These are phyloP conservation scores for Rhinoraja longicauda DNA, from an alignment of 2,797 vertebrate genomes.

Conservation along the genomic window DNA sequence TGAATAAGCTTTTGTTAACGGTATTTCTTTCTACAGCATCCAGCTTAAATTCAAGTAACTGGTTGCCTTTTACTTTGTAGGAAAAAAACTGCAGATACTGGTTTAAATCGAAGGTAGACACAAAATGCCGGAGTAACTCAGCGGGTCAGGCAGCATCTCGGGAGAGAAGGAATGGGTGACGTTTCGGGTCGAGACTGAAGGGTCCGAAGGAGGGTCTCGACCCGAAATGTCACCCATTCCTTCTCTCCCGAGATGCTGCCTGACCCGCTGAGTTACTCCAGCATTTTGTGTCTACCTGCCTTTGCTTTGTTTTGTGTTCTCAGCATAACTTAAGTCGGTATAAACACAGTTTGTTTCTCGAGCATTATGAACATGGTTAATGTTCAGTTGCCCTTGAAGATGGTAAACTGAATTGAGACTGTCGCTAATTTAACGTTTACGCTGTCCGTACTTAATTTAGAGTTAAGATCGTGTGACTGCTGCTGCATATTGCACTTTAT, in stretches of 20 bases:
- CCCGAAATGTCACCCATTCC: too few relatives aligned
- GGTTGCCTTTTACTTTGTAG: too few relatives aligned
- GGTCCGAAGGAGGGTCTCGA: too few relatives aligned
- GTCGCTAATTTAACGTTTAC: neutral
- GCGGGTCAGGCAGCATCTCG: too few relatives aligned
- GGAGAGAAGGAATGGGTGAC: too few relatives aligned
- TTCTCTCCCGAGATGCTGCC: too few relatives aligned
- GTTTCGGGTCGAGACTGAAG: too few relatives aligned
- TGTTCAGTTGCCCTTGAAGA: too few relatives aligned
- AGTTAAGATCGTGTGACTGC: neutral
- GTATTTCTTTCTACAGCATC: neutral
- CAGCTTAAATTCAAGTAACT: neutral
- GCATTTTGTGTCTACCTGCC: neutral
- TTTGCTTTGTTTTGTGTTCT: neutral
- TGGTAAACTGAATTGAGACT: neutral
- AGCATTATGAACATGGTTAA: neutral
- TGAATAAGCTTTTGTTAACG: neutral
- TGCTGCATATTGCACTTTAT: constrained; percentile 30
- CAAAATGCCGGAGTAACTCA: too few relatives aligned
- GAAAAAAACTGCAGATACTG: too few relatives aligned
- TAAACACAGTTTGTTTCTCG: neutral
- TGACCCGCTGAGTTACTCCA: too few relatives aligned
- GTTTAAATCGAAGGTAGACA: too few relatives aligned
- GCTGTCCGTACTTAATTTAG: neutral
- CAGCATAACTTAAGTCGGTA: neutral